Evolutionary conservation across 1,140 invertebrate genomes (phyloP).

Genomic region (Tetragnatha versicolor): DNA sequence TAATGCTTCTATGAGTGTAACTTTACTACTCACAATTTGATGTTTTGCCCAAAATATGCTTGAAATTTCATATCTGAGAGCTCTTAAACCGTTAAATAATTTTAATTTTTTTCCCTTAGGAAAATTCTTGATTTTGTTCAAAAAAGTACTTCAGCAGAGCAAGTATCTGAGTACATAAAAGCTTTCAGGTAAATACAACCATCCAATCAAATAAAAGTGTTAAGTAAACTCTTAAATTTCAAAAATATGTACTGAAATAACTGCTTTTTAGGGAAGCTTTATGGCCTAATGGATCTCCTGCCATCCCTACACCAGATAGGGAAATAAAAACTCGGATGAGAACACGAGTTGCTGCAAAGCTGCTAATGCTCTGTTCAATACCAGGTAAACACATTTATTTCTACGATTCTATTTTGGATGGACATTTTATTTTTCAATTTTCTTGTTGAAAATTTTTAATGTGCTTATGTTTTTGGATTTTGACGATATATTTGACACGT

Average conservation of each 20-base stretch:
- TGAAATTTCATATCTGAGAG: background rate
- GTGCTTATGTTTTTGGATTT: background rate
- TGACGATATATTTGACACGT: too few species aligned
- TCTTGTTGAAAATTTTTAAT: background rate
- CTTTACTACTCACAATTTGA: too few species aligned
- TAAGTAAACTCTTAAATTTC: background rate
- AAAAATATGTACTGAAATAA: background rate
- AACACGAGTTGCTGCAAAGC: conserved; percentile 84
- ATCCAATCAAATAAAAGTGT: background rate
- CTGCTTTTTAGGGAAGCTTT: conserved; percentile 71
- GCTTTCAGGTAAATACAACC: conserved; percentile 77
- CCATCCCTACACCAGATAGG: conserved; percentile 71
- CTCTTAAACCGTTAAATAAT: background rate
- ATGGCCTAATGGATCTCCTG: conserved; percentile 78
- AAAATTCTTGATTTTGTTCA: conserved; percentile 91
- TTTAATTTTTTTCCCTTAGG: conserved; percentile 62
- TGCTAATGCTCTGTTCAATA: conserved; percentile 79
- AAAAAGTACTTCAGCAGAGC: conserved; percentile 85
- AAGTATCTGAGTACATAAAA: conserved; percentile 87
- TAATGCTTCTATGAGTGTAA: background rate
- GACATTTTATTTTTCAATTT: background rate
- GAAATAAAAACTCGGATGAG: conserved; percentile 78
- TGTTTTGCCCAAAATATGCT: too few species aligned
- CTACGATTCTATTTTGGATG: background rate
- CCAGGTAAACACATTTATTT: conserved; percentile 69